Evolutionary conservation across 2,888 invertebrate genomes (phyloP), one percentile per base, ranked within the genome.

Genomic region (Sarcophaga carnaria): DNA sequence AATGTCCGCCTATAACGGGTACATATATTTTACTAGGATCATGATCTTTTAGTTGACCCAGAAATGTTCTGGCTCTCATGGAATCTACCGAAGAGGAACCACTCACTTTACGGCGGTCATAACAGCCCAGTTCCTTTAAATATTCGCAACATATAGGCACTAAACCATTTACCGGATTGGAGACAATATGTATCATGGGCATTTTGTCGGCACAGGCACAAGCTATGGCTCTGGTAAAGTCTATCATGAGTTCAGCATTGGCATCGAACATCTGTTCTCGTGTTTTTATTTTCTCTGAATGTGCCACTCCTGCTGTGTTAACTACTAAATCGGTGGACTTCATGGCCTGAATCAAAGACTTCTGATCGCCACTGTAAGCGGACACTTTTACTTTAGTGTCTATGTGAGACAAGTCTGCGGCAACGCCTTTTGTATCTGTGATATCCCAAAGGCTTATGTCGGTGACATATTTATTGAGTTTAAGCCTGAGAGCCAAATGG

Each of bases 1-100:
- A 97, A 94, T 99, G 99, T 2, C 99, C 99, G n/a, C 99, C 99
- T 92, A 99, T 97, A 11, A 99, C 98, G 1, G 99, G 98, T 72
- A 98, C 95, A 90, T 95, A 95, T 0, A 98, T 97, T 83, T 95
- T 93, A 83, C 95, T 94, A 0, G 98, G 98, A 94, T 98, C 96
- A 86, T 96, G 96, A 92, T 97, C 97, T 11, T 97, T 97, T 90
- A 99, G 4, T 11, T 78, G 69, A 2, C 69, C 78, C 89, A 99
- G 95, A 94, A 99, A 99, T 20, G 98, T 95, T 90, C 97, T 96
- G 0, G 99, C 96, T 88, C 99, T 96, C 4, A 99, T 98, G 86
- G 98, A 95, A 93, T 99, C 99, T 85, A 99, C 94, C 1, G 98
- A 98, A 17, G 99, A 98, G 0, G 99, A 97, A 63, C 99, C 99